Evolutionary conservation across 2,797 vertebrate genomes (phyloP), one percentile per base, ranked within the genome.

Genomic region (Merluccius polli): DNA sequence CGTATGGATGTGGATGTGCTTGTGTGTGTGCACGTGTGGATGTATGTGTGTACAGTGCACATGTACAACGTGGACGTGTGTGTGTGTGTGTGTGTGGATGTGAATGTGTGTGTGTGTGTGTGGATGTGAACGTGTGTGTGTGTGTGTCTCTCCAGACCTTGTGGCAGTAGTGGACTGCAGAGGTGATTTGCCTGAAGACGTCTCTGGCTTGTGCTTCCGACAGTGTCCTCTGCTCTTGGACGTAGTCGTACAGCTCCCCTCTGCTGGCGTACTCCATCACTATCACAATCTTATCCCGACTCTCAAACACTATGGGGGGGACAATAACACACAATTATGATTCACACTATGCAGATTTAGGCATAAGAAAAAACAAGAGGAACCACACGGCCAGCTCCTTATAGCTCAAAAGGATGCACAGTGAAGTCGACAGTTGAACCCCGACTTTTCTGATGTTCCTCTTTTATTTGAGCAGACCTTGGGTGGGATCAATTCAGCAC

Each of bases 221-320:
- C 71, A 95, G 89, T 73, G 87, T 88, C 74, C 88, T 88, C 79
- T 87, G 93, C 78, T 93, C 89, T 76, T 94, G 93, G 77, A 95
- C 92, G 83, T 94, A 94, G 78, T 95, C 94, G 10, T 95, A 95
- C 52, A 95, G 89, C 87, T 95, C 95, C 77, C 95, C 95, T 70
- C 91, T 89, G 84, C 92, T 94, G 83, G 93, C 93, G 30, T 91
- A 95, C 84, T 95, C 95, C 94, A 95, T 94, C 87, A 95, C 94
- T 4, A 95, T 95, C 86, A 95, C 93, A 0, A 95, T 95, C 87
- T 95, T 95, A 79, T 95, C 94, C 75, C 92, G 88, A 84, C 93
- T 95, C 89, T 95, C 94, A 74, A 95, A 95, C 83, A 95, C 95
- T 95, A 10, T 6, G 21, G 87, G 65, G 1, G 13, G 29, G 65